Conservation (phyloP, 2,888 invertebrate species). For the Diachrysia chrysitis region DNA sequence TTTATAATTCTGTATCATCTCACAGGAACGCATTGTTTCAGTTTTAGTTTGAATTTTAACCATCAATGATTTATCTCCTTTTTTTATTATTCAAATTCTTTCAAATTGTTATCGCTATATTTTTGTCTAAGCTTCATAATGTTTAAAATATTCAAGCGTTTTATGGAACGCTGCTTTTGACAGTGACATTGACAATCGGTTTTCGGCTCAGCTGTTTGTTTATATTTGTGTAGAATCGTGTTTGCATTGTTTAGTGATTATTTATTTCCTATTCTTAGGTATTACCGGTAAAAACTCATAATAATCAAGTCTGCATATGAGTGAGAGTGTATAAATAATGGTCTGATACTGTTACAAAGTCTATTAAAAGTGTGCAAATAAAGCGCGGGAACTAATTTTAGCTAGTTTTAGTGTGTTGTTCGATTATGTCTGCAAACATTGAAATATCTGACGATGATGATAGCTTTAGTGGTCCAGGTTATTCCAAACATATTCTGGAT, state of each 20-base stretch:
- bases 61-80: not conserved
- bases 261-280: not conserved
- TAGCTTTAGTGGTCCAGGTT: conserved; percentile 58
- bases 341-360: not conserved
- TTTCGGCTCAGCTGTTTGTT: conserved; percentile 43
- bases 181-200: conserved; percentile 26
- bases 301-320: not conserved
- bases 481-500: conserved; percentile 13
- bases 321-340: not conserved
- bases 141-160: not conserved
- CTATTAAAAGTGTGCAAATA: not conserved
- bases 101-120: not conserved
- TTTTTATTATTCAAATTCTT: not conserved
- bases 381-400: conserved; percentile 43
- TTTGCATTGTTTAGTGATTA: not conserved
- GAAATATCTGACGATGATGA: conserved; percentile 77
- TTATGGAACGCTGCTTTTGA: conserved; percentile 20
- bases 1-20: no score
- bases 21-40: no score
- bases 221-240: conserved; percentile 9
- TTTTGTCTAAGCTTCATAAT: not conserved
- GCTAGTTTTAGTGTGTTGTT: not conserved
- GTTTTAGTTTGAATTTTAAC: not conserved
- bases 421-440: conserved; percentile 28
- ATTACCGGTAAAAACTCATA: not conserved